A percentile compares a stretch with the other conserved stretches of the same genome.
phyloP scores from a whole-genome alignment of 1,140 invertebrate genomes.

The Nasonia vitripennis region DNA sequence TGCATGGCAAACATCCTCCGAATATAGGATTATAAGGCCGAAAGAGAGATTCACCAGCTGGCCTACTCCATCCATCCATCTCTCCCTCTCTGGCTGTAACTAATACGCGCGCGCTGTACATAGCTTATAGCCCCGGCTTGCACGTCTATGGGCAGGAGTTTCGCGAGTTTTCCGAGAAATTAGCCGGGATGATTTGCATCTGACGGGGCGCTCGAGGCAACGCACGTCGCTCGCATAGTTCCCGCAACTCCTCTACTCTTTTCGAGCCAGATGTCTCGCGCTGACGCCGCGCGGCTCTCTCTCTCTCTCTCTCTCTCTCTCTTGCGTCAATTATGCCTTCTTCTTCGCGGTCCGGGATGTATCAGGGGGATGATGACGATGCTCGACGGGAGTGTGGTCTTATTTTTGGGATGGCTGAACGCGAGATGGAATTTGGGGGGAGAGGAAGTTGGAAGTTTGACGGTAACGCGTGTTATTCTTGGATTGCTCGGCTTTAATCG shows the following conservation, averaged over 20 bases:
- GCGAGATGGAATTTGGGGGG: not conserved
- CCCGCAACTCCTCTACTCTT: slow-evolving; percentile 58
- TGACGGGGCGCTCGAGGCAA: slow-evolving; percentile 69
- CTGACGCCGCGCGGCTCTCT: slow-evolving; percentile 45
- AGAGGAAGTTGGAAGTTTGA: not conserved
- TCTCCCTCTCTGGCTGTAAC: slow-evolving; percentile 30
- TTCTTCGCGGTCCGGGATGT: slow-evolving; percentile 38
- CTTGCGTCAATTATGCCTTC: slow-evolving; percentile 63
- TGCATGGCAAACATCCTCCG: slow-evolving; percentile 47
- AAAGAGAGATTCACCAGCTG: slow-evolving; percentile 39
- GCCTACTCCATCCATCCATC: not conserved
- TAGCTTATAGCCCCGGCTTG: slow-evolving; percentile 44
- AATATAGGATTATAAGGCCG: slow-evolving; percentile 46
- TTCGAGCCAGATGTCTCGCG: slow-evolving; percentile 63
- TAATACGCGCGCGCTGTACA: slow-evolving; percentile 15
- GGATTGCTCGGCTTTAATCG: not conserved
- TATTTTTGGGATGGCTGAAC: slow-evolving; percentile 52
- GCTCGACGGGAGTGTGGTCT: not conserved
- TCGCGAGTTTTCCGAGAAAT: slow-evolving; percentile 72
- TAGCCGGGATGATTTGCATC: slow-evolving; percentile 73
- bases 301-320: slow-evolving; percentile 54
- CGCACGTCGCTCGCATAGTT: slow-evolving; percentile 71
- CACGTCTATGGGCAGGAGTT: slow-evolving; percentile 52
- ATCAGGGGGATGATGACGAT: slow-evolving; percentile 38
- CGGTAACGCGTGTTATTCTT: not conserved